Conservation (phyloP, 2,797 vertebrate species). For the Coracias cyanogaster region DNA sequence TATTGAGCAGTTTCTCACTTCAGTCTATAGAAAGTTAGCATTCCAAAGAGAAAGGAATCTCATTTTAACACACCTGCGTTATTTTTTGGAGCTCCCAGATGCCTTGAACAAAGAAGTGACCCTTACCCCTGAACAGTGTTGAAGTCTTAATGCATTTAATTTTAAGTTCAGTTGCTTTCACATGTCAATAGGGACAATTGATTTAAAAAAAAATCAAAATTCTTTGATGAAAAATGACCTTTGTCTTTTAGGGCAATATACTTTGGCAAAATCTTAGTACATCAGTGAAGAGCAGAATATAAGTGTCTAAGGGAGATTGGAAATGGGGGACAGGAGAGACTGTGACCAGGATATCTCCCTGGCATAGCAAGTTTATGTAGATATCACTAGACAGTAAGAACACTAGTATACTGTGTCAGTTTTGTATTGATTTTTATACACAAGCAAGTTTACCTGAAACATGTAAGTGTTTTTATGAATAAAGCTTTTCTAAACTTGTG, state of each 20-base stretch:
- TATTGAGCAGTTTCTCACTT: not conserved
- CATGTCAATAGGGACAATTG: not conserved
- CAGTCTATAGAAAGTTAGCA: not conserved
- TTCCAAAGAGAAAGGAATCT: not conserved
- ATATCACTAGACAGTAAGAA: not conserved
- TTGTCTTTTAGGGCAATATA: not conserved
- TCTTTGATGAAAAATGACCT: not conserved
- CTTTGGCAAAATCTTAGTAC: not conserved
- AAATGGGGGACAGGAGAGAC: not conserved
- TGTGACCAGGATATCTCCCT: not conserved
- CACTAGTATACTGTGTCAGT: accelerated
- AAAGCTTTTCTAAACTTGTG: not conserved
- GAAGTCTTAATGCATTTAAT: not conserved
- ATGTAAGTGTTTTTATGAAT: not conserved
- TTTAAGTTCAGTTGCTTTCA: not conserved
- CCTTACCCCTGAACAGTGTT: not conserved
- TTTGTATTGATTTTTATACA: not conserved
- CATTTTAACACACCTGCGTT: not conserved
- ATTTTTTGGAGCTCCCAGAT: not conserved
- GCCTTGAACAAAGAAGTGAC: not conserved
- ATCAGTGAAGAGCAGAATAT: not conserved
- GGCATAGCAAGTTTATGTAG: not conserved
- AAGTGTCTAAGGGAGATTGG: not conserved
- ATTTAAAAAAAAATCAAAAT: not conserved
- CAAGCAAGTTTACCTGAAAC: not conserved